Base-by-base conservation (phyloP, 2,113 vertebrate genomes). In the Phyllostomus hastatus region DNA sequence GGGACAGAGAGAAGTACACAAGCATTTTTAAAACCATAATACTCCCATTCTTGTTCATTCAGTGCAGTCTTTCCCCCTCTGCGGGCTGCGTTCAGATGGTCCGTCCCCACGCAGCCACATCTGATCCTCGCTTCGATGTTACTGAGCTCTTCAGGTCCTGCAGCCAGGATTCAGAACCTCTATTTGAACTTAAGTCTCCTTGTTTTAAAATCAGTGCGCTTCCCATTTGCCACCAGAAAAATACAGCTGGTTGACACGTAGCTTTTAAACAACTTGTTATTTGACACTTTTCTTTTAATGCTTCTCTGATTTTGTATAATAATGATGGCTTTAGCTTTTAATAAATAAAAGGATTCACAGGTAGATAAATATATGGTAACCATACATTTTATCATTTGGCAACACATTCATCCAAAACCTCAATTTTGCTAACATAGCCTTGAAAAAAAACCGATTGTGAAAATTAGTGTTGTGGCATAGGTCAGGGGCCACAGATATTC, bases 291-390 rank as follows among this genome's bases (percentile, higher is more conserved):
- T 70, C 10, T 83, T 66, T 72, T 35, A 81, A 41, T 80, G 41
- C 35, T 78, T 88, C 75, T 87, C 59, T 82, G 41, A 33, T 86
- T 86, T 96, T 89, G 33, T 84, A 72, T 24, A 94, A 10, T 76
- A 90, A 28, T 35, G 50, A 38, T 28, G 54, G 38, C 43, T 69
- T 94, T 70, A 6, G 4, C 61, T 67, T 82, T 78, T 14, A 38
- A 72, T 80, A 79, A 90, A 46, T 59, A 4, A 91, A 83, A 87
- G 7, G 9, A 80, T 54, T 69, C 67, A 38, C 33, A 78, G 35
- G 70, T 64, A 85, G 35, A 54, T 52, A 73, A 64, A 95, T 54
- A 73, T 6, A 14, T 69, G 4, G 9, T 75, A 82, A n/a, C 20
- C 50, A 76, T n/a, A 69, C 26, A 59, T 72, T 93, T 93, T 90